phyloP scores from a whole-genome alignment of 2,113 vertebrate species.

The Sander vitreus region DNA sequence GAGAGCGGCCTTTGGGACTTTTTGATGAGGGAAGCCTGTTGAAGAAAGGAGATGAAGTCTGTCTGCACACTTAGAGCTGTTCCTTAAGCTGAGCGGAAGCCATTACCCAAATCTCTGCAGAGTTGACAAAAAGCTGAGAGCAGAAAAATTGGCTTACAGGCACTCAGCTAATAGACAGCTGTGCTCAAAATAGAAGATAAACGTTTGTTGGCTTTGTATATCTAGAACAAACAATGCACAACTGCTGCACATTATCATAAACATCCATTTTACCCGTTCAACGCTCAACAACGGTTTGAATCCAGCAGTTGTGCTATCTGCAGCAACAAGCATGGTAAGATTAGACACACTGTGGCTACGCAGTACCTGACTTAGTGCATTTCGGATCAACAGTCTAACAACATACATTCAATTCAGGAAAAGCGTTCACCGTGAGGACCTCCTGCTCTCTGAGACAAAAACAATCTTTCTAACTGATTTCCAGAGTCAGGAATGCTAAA shows the following conservation, averaged over 20 bases:
- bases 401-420: slow-evolving; percentile 43
- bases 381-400: slow-evolving; percentile 60
- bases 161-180: slow-evolving; percentile 57
- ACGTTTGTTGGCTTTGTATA: slow-evolving; percentile 1
- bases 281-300: slow-evolving; percentile 41
- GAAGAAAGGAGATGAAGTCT: slow-evolving; percentile 46
- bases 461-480: slow-evolving; percentile 29
- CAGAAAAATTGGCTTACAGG: slow-evolving; percentile 31
- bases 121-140: slow-evolving; percentile 55
- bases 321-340: slow-evolving; percentile 42
- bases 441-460: slow-evolving; percentile 34
- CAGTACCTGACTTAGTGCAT: slow-evolving; percentile 42
- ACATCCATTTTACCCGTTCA: slow-evolving; percentile 26
- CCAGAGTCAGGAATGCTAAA: slow-evolving; percentile 70
- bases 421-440: slow-evolving; percentile 51
- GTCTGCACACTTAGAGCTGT: slow-evolving; percentile 49
- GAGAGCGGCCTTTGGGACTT: slow-evolving; percentile 54
- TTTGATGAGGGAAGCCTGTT: slow-evolving; percentile 61
- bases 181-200: slow-evolving; percentile 41
- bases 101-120: slow-evolving; percentile 63
- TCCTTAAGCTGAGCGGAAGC: slow-evolving; percentile 57
- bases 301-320: slow-evolving; percentile 43
- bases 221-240: slow-evolving; percentile 52
- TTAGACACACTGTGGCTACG: slow-evolving; percentile 49
- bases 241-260: slow-evolving; percentile 68